These are phyloP conservation scores for Tipula lateralis DNA, from an alignment of 2,888 invertebrate species.

Conservation along the genomic window DNA sequence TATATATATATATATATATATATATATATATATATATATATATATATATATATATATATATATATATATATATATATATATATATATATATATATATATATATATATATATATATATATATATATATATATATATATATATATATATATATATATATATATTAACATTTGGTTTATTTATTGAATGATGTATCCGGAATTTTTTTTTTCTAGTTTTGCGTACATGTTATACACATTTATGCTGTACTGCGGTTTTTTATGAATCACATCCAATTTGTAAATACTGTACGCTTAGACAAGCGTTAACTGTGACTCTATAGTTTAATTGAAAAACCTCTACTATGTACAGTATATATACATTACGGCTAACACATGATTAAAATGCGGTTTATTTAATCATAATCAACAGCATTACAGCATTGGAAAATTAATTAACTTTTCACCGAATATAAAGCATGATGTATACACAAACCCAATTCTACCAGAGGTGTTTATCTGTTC, in stretches of 20 bases:
- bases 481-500: background rate
- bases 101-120: no score
- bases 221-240: background rate
- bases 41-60: no score
- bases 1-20: no score
- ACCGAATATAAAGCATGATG: background rate
- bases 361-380: background rate
- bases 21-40: no score
- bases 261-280: background rate
- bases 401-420: background rate
- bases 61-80: no score
- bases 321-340: no score
- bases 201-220: background rate
- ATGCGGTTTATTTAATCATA: background rate
- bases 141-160: background rate
- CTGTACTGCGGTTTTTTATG: background rate
- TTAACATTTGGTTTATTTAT: background rate
- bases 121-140: no score
- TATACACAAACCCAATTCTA: background rate
- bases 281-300: background rate
- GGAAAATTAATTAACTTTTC: background rate
- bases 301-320: no score
- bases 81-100: no score
- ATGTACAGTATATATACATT: background rate
- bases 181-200: background rate